Base-by-base conservation (phyloP, 2,113 vertebrate genomes). In the Coracopsis vasa region DNA sequence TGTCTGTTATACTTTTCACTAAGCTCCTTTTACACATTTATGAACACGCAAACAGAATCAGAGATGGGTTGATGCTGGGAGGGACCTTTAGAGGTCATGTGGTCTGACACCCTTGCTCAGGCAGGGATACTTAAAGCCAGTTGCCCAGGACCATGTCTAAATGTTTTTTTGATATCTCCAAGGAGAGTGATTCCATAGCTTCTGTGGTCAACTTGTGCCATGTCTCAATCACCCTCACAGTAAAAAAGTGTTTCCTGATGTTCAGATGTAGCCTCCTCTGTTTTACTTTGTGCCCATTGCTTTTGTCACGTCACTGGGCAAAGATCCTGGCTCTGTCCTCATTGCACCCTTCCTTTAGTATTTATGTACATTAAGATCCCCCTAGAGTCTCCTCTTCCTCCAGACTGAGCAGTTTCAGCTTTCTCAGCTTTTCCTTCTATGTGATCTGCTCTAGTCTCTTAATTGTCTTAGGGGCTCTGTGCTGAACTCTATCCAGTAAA, bases 81-180 rank as follows among this genome's bases (percentile, higher is more conserved):
- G 11, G 12, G 7, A 53, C 13, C 5, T 35, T 15, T 51, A 29
- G 20, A 71, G 7, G 4, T 47, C 24, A 18, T 6, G 18, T 51
- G 12, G 6, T 62, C 14, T 2, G 2, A 42, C 2, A 0, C 3
- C 2, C 5, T 9, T 48, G n/a, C 14, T 47, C 56, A 35, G 8
- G 16, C 28, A 61, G 20, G 20, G 23, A 19, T 41, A 23, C 24
- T 11, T 16, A 11, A 5, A 44, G 10, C 13, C 20, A 10, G 5
- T 39, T 45, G 3, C 20, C 29, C 9, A 67, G n/a, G 17, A 33
- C 14, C 3, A 2, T 10, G 17, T 58, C 42, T 41, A 48, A 44
- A 58, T 2, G 4, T 2, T 24, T 37, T 86, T 77, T 90, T 27
- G 47, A 11, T 33, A 44, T 31, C 9, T 60, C 13, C 31, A 54